Conservation (phyloP, 2,113 vertebrate species). For the Garra rufa region DNA sequence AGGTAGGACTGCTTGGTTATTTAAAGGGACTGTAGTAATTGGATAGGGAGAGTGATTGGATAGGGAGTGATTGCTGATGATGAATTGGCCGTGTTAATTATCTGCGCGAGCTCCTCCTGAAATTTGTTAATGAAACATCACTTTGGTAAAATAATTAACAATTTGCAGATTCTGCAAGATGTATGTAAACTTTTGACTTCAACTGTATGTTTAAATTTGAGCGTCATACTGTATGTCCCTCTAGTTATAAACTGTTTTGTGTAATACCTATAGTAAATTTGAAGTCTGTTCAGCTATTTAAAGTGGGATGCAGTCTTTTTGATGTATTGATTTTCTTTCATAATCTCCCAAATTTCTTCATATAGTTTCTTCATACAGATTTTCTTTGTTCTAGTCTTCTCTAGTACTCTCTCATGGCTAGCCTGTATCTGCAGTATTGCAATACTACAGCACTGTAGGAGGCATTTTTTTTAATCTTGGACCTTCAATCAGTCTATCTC, state of each 20-base stretch:
- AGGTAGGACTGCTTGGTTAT: too few species aligned
- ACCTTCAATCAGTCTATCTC: background rate
- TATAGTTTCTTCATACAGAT: background rate
- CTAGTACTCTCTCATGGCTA: background rate
- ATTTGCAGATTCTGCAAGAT: too few species aligned
- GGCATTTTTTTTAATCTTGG: conserved; percentile 1
- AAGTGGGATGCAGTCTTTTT: background rate
- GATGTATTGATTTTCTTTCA: background rate
- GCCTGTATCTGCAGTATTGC: background rate
- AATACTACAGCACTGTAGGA: background rate
- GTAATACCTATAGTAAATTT: background rate
- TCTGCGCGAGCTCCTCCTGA: too few species aligned
- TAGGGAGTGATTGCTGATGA: too few species aligned
- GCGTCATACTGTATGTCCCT: background rate
- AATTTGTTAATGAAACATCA: too few species aligned
- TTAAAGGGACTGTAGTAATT: too few species aligned
- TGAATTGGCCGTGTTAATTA: too few species aligned
- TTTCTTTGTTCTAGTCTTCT: background rate
- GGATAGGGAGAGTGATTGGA: too few species aligned
- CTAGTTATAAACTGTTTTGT: background rate
- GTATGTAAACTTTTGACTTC: too few species aligned
- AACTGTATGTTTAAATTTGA: background rate
- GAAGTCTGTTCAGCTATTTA: background rate
- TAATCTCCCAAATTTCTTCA: background rate
- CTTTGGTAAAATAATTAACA: too few species aligned